Evolutionary conservation across 2,888 invertebrate genomes (phyloP), one percentile per base, ranked within the genome.

Genomic region (Lithophane socia): DNA sequence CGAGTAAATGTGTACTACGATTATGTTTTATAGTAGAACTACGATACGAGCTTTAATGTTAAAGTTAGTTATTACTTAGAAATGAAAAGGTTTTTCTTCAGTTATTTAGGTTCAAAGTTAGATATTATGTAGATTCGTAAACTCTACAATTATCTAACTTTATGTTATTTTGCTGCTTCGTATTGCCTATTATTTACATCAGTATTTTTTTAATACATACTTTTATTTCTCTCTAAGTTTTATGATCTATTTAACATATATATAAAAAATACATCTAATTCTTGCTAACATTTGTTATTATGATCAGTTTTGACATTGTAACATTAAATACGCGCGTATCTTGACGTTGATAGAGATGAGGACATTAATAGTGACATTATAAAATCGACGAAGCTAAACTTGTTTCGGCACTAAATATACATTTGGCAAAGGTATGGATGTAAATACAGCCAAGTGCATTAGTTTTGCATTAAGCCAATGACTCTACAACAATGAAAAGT

Each of bases 381-480:
- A 74, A 82, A 77, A 79, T 77, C 21, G 54, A 75, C 64, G 73
- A 70, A 80, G 73, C 71, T 77, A 73, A 80, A 82, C 65, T 77
- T 73, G 71, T 82, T 79, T 80, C 72, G 63, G 37, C 18, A 81
- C 76, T 85, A 83, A 86, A 80, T 80, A 85, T 81, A 85, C 54
- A 78, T 76, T 86, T 86, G 86, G 86, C 86, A 79, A 77, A 71
- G 75, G 70, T 54, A 44, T 67, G 29, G 7, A 21, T 49, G 58
- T 79, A 67, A 61, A 79, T 80, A 78, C 77, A 80, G 82, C 86
- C 82, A 82, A 82, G 66, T 80, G 74, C 77, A 83, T 81, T 77
- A 61, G 79, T 74, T 79, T 81, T 75, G 73, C 66, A 68, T 79
- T 79, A 79, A 71, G 71, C 77, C 74, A 74, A 73, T 77, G 76